Evolutionary conservation across 2,797 vertebrate species (phyloP).

Genomic region (Spinibarbus caldwelli): DNA sequence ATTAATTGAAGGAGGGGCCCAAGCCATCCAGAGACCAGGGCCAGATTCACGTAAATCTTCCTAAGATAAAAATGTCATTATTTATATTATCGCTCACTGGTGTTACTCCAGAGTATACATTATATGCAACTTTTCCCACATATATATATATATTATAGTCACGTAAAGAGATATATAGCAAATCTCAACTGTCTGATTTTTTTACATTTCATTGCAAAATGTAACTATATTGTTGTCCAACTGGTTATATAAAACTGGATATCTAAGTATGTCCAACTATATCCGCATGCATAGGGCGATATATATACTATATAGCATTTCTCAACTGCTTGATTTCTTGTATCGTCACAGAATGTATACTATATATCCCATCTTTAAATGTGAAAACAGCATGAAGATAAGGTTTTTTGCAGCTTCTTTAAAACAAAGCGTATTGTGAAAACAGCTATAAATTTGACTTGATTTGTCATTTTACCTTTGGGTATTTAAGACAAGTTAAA

Average conservation of each 20-base stretch:
- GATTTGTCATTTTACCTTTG: neutral
- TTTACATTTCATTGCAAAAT: neutral
- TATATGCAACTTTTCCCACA: neutral
- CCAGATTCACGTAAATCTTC: neutral
- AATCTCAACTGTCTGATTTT: neutral
- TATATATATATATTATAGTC: neutral
- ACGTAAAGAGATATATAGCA: neutral
- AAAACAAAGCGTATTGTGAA: neutral
- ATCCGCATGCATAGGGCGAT: neutral
- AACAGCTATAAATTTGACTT: neutral
- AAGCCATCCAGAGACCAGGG: neutral
- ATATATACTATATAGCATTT: neutral
- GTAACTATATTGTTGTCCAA: neutral
- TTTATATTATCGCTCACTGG: neutral
- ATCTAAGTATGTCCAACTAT: neutral
- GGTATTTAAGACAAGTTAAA: neutral
- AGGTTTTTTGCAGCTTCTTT: neutral
- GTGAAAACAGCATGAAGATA: neutral
- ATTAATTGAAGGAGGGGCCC: neutral
- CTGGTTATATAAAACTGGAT: neutral
- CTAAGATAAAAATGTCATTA: no score
- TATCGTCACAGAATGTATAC: neutral
- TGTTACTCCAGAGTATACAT: neutral
- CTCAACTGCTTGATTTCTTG: neutral
- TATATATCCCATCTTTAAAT: neutral